Evolutionary conservation across 2,113 vertebrate genomes (phyloP), one percentile per base, ranked within the genome.

Genomic region (Ornithorhynchus anatinus): DNA sequence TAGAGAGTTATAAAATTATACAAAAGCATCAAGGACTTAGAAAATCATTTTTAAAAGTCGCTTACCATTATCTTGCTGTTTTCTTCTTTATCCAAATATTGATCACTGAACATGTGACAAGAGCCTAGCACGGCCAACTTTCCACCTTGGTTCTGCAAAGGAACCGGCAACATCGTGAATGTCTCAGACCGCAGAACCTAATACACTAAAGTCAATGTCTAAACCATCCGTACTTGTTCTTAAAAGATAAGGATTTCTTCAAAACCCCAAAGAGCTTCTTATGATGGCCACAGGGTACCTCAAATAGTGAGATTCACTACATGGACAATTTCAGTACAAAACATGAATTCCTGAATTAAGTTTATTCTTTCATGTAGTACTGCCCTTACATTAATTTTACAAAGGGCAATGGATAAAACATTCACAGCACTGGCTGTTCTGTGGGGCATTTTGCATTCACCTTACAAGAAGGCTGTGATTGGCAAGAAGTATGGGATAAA

Each of bases 71-170:
- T 96, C 92, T 98, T 99, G 87, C 90, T 89, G 53, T 99, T 99
- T 90, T 99, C 97, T 89, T 99, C 98, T 90, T 98, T 99, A 87
- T 99, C 96, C 72, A 99, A 89, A 88, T 98, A 99, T 14, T 98
- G 96, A 80, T 99, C 98, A 77, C 88, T 94, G 88, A 99, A 97
- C 97, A 99, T 99, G 89, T 99, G 96, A 67, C 95, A 97, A 23
- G 98, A 99, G 47, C 97, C 98, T 82, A 97, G 62, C 0, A 97
- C 98, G 43, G 91, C 97, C 84, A 99, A 88, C 79, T 95, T 98
- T 27, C 98, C 98, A 16, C 93, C 93, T 69, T 94, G 92, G 90
- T 88, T 81, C 94, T 95, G 58, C n/a, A 23, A 68, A 76, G 4
- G 60, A 71, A 89, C 36, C 35, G 33, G 8, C 15, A 87, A 72